Evolutionary conservation across 2,797 vertebrate genomes (phyloP), one percentile per base, ranked within the genome.

Genomic region (Vultur gryphus): DNA sequence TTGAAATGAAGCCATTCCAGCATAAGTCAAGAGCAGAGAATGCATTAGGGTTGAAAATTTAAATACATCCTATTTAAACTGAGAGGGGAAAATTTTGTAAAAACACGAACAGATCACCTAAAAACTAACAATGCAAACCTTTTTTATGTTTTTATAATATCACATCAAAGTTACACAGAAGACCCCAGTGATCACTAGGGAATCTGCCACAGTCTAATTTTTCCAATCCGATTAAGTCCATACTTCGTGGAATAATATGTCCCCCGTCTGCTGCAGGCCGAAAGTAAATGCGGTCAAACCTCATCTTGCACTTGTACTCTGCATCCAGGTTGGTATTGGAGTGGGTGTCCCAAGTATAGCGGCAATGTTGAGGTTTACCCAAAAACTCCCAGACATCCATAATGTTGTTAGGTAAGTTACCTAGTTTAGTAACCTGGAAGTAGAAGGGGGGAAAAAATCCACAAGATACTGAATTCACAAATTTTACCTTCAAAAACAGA

Each of bases 131-230:
- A 37, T 2, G 16, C 1, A 24, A 62, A 16, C 13, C 3, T 48
- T 39, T 54, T 19, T 37, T 15, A 7, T 18, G 37, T 52, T 85
- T 66, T 97, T 80, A 98, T 26, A 98, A 26, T 67, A 98, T 95
- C 43, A 98, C 54, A 93, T 98, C 90, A 83, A 99, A 99, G 84
- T 96, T 98, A 85, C 99, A 99, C 80, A 99, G 98, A 80, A 99
- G 97, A 44, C 99, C 99, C 99, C 99, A 99, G 97, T 99, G 99
- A 96, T 99, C 99, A 67, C 99, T 99, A 10, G 98, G 98, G 96
- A 98, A 99, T 81, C 98, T 98, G 26, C 99, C 99, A 95, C 99
- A 99, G 94, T 99, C 99, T 79, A 99, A 97, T 96, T 99, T 99
- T 95, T 99, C 99, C 93, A 98, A 94, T 11, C 99, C 99, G 3